Evolutionary conservation across 2,888 invertebrate species (phyloP).

Genomic region (Prosopocoilus inquinatus): DNA sequence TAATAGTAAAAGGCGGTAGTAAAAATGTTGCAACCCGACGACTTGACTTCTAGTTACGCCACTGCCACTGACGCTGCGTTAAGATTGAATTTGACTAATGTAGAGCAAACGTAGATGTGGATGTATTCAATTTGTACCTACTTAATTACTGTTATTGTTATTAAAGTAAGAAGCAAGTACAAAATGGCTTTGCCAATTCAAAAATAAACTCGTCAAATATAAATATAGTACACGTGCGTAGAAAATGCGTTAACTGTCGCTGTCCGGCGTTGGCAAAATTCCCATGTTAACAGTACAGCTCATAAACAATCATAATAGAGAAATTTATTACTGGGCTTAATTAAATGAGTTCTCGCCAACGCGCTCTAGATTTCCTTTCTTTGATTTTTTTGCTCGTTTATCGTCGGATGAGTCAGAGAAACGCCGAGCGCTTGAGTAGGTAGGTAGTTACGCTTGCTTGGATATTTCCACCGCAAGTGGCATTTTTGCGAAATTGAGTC

Average conservation of each 20-base stretch:
- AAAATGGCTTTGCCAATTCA: conserved; percentile 8
- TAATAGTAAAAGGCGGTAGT: no score
- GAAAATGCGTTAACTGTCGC: conserved; percentile 18
- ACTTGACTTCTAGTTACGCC: no score
- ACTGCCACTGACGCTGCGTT: no score
- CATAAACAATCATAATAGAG: conserved; percentile 20
- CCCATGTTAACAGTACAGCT: conserved; percentile 24
- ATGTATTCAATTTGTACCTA: no score
- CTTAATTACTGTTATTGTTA: no score
- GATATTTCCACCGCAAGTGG: conserved; percentile 27
- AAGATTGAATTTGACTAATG: no score
- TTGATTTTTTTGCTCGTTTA: conserved; percentile 3
- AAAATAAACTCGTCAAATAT: conserved; percentile 14
- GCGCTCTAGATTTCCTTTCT: background rate
- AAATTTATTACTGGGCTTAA: conserved; percentile 15
- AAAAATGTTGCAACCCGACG: no score
- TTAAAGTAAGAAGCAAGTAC: background rate
- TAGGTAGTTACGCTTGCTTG: conserved; percentile 23
- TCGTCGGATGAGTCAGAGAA: conserved; percentile 16
- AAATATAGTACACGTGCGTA: conserved; percentile 25
- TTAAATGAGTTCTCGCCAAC: conserved; percentile 6
- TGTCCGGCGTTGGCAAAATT: conserved; percentile 24
- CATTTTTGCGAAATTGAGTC: conserved; percentile 31
- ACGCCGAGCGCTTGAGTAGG: conserved; percentile 9
- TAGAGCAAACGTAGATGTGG: no score